Conservation (phyloP, 2,113 vertebrate species). For the Burhinus oedicnemus region DNA sequence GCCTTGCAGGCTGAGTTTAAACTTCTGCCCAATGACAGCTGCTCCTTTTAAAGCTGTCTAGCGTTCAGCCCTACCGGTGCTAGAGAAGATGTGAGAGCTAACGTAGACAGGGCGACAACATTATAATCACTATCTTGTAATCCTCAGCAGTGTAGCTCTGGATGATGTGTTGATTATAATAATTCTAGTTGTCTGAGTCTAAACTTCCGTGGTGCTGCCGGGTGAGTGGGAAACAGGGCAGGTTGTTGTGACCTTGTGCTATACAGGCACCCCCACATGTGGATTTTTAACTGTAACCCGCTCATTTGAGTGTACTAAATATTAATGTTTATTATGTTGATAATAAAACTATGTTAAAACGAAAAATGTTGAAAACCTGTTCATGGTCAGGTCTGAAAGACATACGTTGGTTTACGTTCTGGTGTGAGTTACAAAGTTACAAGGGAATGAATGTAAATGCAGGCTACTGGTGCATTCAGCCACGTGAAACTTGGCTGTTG, state of each 20-base stretch:
- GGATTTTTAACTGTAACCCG: not conserved
- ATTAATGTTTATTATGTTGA: not conserved
- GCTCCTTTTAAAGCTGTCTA: not conserved
- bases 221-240: not conserved
- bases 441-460: not conserved
- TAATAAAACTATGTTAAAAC: not conserved
- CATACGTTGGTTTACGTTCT: fast-evolving
- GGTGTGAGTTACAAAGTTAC: not conserved
- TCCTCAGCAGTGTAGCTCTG: not conserved
- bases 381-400: not conserved
- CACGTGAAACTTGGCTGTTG: not conserved
- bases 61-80: not conserved
- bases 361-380: not conserved
- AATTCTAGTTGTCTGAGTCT: slow-evolving; percentile 16
- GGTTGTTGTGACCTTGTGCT: not conserved
- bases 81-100: not conserved
- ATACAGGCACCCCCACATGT: not conserved
- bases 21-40: not conserved
- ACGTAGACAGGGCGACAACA: not conserved
- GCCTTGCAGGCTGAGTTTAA: not conserved
- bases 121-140: not conserved
- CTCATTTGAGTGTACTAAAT: not conserved
- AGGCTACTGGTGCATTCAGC: not conserved
- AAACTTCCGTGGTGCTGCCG: not conserved
- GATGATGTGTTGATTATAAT: not conserved